These are phyloP conservation scores for Temnopleurus reevesii DNA, from an alignment of 53 echinoderm and acorn worm species.

Conservation along the genomic window DNA sequence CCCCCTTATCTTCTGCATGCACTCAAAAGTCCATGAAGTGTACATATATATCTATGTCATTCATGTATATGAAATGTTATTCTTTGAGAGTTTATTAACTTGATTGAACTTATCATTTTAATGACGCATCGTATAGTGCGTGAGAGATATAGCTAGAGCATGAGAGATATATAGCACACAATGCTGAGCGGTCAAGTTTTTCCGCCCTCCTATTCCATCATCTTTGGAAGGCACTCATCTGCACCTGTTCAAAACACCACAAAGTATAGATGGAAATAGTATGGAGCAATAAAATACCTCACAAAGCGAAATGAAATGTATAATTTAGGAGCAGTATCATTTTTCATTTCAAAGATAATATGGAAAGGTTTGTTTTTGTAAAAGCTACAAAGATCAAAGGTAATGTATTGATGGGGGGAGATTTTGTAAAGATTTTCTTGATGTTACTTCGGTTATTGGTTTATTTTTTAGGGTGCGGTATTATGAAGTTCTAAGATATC, in stretches of 20 bases:
- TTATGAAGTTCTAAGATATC: too few relatives aligned
- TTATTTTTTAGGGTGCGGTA: too few relatives aligned
- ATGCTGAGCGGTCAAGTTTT: constrained; percentile 22
- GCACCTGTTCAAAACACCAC: constrained; percentile 19
- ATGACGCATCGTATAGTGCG: too few relatives aligned
- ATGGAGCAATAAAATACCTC: constrained; percentile 30
- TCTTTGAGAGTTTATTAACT: too few relatives aligned
- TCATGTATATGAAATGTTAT: too few relatives aligned
- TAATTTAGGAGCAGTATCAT: background rate
- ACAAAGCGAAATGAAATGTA: background rate
- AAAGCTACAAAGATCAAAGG: background rate
- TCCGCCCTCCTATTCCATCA: constrained; percentile 4
- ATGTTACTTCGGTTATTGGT: too few relatives aligned
- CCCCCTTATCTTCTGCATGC: too few relatives aligned
- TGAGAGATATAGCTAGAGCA: too few relatives aligned
- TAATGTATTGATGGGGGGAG: background rate
- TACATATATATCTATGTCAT: too few relatives aligned
- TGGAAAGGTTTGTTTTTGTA: background rate
- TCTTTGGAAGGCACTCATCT: background rate
- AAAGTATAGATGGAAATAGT: constrained; percentile 5
- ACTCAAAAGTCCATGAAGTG: too few relatives aligned
- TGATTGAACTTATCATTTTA: too few relatives aligned
- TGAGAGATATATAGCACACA: constrained; percentile 38
- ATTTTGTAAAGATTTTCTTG: too few relatives aligned
- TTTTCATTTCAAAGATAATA: background rate